These are phyloP conservation scores for Cabera pusaria DNA, from an alignment of 2,888 invertebrate species.

Conservation along the genomic window DNA sequence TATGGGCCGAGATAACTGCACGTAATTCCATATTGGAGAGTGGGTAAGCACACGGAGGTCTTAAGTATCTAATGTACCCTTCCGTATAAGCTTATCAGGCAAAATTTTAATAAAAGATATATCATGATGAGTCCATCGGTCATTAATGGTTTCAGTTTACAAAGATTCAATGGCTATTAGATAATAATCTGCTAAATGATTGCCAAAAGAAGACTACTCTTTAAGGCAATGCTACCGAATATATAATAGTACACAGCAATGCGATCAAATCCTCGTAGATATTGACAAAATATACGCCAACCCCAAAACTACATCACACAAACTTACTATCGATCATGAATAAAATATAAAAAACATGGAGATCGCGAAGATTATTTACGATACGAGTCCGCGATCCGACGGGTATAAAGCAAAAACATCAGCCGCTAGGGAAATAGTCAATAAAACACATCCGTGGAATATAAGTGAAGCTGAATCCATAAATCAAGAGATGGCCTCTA, in stretches of 20 bases:
- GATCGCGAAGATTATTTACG: conserved; percentile 43
- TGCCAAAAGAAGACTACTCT: too few relatives aligned
- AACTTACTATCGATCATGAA: conserved; percentile 33
- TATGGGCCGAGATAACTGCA: conserved; percentile 21
- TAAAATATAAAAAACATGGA: conserved; percentile 37
- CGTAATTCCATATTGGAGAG: conserved; percentile 18
- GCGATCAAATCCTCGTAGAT: background rate
- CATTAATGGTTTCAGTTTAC: too few relatives aligned
- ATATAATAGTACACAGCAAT: too few relatives aligned
- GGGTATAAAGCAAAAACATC: conserved; percentile 48
- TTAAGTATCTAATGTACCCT: too few relatives aligned
- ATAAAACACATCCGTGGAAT: conserved; percentile 47
- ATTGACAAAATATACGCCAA: conserved; percentile 6
- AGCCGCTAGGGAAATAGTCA: conserved; percentile 38
- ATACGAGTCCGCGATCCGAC: conserved; percentile 34
- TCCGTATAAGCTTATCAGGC: too few relatives aligned
- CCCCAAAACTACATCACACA: conserved; percentile 15
- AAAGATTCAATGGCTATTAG: too few relatives aligned
- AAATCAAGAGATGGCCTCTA: conserved; percentile 52
- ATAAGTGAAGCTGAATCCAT: conserved; percentile 45
- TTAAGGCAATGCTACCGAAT: too few relatives aligned
- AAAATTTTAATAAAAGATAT: too few relatives aligned
- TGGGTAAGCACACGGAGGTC: too few relatives aligned
- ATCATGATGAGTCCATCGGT: too few relatives aligned
- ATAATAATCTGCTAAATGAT: too few relatives aligned